These are phyloP conservation scores for Polietes domitor DNA, from an alignment of 2,888 invertebrate species.

Conservation along the genomic window DNA sequence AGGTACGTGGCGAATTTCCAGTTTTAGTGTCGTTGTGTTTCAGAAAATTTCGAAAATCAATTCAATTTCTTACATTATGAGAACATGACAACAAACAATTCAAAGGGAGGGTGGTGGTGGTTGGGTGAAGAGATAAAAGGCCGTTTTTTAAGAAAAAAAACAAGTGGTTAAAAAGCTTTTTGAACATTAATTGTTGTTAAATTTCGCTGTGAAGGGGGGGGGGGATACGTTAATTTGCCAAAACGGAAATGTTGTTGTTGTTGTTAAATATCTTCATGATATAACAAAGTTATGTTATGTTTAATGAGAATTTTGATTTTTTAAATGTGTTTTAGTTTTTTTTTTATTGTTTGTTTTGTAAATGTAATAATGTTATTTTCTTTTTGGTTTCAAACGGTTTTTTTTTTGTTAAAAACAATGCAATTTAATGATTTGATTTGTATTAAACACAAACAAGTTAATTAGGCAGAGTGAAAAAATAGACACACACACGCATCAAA, in stretches of 20 bases:
- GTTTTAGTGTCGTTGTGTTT: conserved; percentile 68
- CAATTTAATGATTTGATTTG: conserved; percentile 32
- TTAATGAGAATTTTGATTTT: not conserved
- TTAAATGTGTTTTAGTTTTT: conserved; percentile 12
- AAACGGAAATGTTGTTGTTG: not conserved
- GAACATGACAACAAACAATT: conserved; percentile 57
- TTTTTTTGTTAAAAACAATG: conserved; percentile 39
- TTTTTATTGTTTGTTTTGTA: conserved; percentile 11
- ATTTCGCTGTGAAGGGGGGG: too few species aligned
- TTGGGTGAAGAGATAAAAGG: conserved; percentile 14
- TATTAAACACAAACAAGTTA: conserved; percentile 15
- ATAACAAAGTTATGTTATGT: not conserved
- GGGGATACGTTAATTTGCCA: conserved; percentile 1
- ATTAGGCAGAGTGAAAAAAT: conserved; percentile 44
- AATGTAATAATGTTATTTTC: conserved; percentile 39
- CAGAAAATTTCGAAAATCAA: conserved; percentile 44
- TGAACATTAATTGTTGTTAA: conserved; percentile 10
- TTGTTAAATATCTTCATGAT: not conserved
- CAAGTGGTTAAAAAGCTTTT: conserved; percentile 29
- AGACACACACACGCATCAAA: conserved; percentile 60
- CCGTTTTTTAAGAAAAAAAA: conserved; percentile 15
- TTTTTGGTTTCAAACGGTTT: not conserved
- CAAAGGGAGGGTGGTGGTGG: conserved; percentile 14
- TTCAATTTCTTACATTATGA: conserved; percentile 48
- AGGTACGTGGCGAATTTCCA: conserved; percentile 74